These are phyloP conservation scores for Trichopria drosophilae DNA, from an alignment of 2,888 invertebrate species.

Conservation along the genomic window DNA sequence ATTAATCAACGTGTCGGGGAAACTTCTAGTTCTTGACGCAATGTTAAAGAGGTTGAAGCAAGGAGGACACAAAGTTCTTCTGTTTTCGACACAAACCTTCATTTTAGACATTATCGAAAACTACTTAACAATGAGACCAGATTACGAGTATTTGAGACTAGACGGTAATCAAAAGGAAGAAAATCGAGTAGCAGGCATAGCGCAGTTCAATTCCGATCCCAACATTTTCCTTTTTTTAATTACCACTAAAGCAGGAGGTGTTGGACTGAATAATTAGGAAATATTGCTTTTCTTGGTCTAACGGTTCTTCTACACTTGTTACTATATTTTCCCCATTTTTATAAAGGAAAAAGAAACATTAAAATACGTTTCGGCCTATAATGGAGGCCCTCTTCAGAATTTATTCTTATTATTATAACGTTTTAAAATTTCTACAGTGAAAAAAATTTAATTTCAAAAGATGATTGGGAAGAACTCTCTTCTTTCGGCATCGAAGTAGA, in stretches of 20 bases:
- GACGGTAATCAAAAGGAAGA: constrained; percentile 62
- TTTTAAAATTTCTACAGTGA: too few species aligned
- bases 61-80: constrained; percentile 62
- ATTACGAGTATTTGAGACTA: constrained; percentile 61
- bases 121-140: constrained; percentile 59
- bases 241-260: constrained; percentile 71
- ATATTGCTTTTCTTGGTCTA: too few species aligned
- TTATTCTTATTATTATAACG: too few species aligned
- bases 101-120: constrained; percentile 70
- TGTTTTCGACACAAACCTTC: constrained; percentile 69
- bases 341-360: too few species aligned
- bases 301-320: too few species aligned
- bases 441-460: too few species aligned
- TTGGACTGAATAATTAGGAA: constrained; percentile 73
- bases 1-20: constrained; percentile 64
- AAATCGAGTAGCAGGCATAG: constrained; percentile 59
- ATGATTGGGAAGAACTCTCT: too few species aligned
- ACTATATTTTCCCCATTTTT: too few species aligned
- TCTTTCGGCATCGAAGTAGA: too few species aligned
- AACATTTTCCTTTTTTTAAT: constrained; percentile 65
- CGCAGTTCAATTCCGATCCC: constrained; percentile 60
- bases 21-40: constrained; percentile 67
- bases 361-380: too few species aligned
- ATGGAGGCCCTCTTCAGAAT: too few species aligned
- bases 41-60: constrained; percentile 63